Evolutionary conservation across 2,797 vertebrate genomes (phyloP), one percentile per base, ranked within the genome.

Genomic region (Characodon lateralis): DNA sequence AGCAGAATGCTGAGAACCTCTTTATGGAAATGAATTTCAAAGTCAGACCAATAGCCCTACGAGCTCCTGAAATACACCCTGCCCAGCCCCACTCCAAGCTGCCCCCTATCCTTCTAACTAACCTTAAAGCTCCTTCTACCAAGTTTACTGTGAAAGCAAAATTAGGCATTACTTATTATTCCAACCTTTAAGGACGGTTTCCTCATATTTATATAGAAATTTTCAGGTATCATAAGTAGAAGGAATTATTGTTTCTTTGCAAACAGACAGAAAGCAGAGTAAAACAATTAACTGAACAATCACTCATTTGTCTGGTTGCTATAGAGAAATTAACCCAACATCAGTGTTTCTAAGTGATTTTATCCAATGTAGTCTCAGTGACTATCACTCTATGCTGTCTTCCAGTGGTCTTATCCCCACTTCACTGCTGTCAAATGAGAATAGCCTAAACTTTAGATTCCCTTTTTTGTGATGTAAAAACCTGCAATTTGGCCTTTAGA

Each of bases 11-110:
- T 61, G 85, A 77, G 76, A 89, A 85, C 89, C 95, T 95, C 88
- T 93, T 95, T 95, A 95, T 92, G 94, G 95, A 93, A 94, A 72
- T 93, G 89, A 90, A 88, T 93, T 92, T 89, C 87, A 69, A 65
- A 39, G 79, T 63, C 85, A 91, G 93, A 93, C 95, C 95, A 95
- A 95, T 95, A 74, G 83, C 90, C 85, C 88, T 2, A 9, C 82
- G 84, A 88, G 94, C 75, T 94, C 95, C 94, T 95, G 93, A 95
- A 95, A 95, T 95, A 95, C 88, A 91, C 90, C 84, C 86, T 39
- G 74, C 80, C 86, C 90, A 85, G 86, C 89, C 89, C 92, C 24
- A 35, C 79, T 59, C 61, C 80, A 72, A 78, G 41, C n/a, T 5
- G 78, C 86, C 79, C 63, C 53, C 74, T 81, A 71, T 48, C 69